Evolutionary conservation across 2,888 invertebrate genomes (phyloP).

Genomic region (Pediacus dermestoides): DNA sequence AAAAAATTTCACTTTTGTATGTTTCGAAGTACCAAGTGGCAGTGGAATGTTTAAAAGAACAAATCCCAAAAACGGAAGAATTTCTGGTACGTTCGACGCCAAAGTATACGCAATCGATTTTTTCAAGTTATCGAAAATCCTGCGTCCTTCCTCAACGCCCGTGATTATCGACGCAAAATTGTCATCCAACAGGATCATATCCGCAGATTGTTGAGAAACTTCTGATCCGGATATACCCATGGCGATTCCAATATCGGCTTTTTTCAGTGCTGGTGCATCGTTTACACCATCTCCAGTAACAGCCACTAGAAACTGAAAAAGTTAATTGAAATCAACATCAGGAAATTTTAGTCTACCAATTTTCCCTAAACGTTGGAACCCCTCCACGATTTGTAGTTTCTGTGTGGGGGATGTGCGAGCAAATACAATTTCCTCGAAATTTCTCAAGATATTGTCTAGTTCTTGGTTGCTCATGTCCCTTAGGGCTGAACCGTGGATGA

Average conservation of each 20-base stretch:
- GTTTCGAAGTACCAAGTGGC: constrained; percentile 55
- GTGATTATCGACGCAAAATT: constrained; percentile 85
- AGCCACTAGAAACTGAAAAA: constrained; percentile 58
- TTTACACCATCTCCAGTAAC: constrained; percentile 89
- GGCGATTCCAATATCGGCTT: constrained; percentile 77
- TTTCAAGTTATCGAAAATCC: constrained; percentile 82
- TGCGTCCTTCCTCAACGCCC: constrained; percentile 79
- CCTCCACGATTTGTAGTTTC: constrained; percentile 67
- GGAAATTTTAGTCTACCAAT: constrained; percentile 56
- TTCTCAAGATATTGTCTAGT: constrained; percentile 55
- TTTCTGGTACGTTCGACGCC: constrained; percentile 80
- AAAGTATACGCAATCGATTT: constrained; percentile 82
- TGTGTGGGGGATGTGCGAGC: constrained; percentile 58
- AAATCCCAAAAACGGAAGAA: constrained; percentile 74
- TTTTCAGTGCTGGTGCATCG: constrained; percentile 79
- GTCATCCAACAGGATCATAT: constrained; percentile 84
- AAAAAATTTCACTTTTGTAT: constrained; percentile 39
- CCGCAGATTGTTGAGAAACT: constrained; percentile 82
- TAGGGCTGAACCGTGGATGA: constrained; percentile 54
- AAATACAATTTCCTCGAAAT: constrained; percentile 62
- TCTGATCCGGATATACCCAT: constrained; percentile 78
- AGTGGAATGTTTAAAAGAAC: constrained; percentile 71
- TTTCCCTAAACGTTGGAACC: constrained; percentile 72
- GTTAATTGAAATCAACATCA: not conserved
- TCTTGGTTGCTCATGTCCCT: constrained; percentile 49